phyloP scores from a whole-genome alignment of 2,113 vertebrate genomes.

The Numida meleagris region DNA sequence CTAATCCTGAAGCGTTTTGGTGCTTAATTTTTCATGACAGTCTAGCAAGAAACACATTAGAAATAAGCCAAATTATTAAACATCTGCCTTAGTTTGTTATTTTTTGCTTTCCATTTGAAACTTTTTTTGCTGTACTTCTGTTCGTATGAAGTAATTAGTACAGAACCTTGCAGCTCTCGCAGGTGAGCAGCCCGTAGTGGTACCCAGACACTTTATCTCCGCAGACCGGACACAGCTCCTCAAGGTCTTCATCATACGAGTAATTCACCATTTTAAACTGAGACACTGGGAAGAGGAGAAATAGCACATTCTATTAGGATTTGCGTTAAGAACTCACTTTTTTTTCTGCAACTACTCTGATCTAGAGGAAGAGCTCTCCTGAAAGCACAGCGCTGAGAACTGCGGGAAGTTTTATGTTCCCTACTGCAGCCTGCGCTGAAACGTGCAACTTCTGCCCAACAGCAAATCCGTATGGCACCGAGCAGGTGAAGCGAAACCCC shows the following conservation, averaged over 20 bases:
- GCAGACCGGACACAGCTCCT: constrained; percentile 98
- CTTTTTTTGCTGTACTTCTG: not conserved
- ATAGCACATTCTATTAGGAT: constrained; percentile 31
- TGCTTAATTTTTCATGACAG: not conserved
- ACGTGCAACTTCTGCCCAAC: not conserved
- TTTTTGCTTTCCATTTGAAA: not conserved
- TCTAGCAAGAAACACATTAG: not conserved
- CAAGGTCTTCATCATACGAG: constrained; percentile 96
- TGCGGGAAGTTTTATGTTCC: not conserved
- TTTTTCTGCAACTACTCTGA: not conserved
- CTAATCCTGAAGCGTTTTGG: not conserved
- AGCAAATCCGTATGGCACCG: not conserved
- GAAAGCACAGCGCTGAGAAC: not conserved
- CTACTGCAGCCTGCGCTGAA: not conserved
- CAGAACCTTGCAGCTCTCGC: constrained; percentile 99
- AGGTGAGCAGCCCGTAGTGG: constrained; percentile 98
- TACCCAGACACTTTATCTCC: constrained; percentile 99
- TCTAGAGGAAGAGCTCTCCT: not conserved
- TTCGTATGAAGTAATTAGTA: constrained; percentile 26
- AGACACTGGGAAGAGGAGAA: constrained; percentile 79
- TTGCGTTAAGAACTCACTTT: not conserved
- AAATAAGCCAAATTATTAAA: not conserved
- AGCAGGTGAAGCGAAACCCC: not conserved
- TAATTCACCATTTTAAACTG: constrained; percentile 99
- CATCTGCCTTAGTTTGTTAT: not conserved